Evolutionary conservation across 2,113 vertebrate species (phyloP), one percentile per base, ranked within the genome.

Genomic region (Mirounga angustirostris): DNA sequence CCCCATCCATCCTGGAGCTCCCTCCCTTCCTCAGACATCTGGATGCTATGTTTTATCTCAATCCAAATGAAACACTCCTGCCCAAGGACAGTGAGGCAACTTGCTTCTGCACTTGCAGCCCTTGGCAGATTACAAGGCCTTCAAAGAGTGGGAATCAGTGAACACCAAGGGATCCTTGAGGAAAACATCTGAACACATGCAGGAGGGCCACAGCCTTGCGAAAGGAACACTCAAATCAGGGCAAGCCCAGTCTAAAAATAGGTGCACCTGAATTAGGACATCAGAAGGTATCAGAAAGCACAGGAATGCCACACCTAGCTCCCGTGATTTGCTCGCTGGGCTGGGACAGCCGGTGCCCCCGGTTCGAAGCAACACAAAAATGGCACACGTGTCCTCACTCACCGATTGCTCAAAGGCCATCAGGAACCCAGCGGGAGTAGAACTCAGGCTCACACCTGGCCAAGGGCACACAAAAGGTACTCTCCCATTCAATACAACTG

Each of bases 171-270:
- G 88, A 24, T 4, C 30, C 63, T 2, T 91, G 12, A 74, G 94
- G 46, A 71, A 22, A 54, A 88, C 71, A 80, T 69, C 78, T 3
- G 58, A 96, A 40, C 19, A 54, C 3, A 6, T 79, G 90, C 93
- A 7, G 88, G 61, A 11, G 85, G 61, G 61, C 96, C 82, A 78
- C 1, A 84, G 59, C 59, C 83, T 96, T 96, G 95, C 33, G 86
- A 91, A 97, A 96, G 58, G 46, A 61, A 89, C 26, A 4, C 2
- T 91, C 78, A 81, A 95, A 93, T 81, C 13, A 86, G 83, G 74
- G 59, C 58, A 28, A 76, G 43, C 33, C 87, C 11, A 15, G 24
- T 43, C 82, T 95, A 92, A 97, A 97, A 87, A 96, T 52, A 97
- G 95, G 65, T 22, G 50, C 54, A 93, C 21, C 26, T 14, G 79